Base-by-base conservation (phyloP, 2,888 invertebrate species). In the Andrena fulva region DNA sequence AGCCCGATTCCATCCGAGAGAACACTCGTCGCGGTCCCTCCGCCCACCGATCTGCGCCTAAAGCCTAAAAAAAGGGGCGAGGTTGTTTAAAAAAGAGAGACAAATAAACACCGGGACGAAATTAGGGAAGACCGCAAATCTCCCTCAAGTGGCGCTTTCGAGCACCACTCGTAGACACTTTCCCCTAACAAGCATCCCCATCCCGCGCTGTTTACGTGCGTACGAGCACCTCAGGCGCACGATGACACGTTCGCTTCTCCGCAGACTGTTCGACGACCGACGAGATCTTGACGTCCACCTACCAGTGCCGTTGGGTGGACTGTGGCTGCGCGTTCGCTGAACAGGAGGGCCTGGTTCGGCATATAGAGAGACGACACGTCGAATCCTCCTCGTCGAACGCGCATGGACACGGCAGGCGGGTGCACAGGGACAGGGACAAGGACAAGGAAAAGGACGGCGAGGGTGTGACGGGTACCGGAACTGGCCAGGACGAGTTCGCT, bases 341-440 rank as follows among this genome's bases (percentile, higher is more conserved):
- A 86, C 98, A 98, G 92, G 96, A 95, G 71, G 96, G 96, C 7
- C 95, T 99, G 82, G 98, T 98, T 1, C 96, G 96, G 76, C 98
- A 98, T 90, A 98, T 98, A 69, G 98, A 98, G 91, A 96, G 97
- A 90, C 95, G 96, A 60, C 99, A 99, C 93, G 98, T 99, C 54
- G 98, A 99, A 50, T 93, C 93, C 0, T 92, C 93, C 0, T 90
- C 93, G 2, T 87, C 90, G 29, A 88, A 88, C 77, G 73, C 84
- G 10, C 93, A 93, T 42, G 91, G 92, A n/a, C 89, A 90, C 27
- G 85, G 91, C 7, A 86, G 90, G 29, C 86, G 91, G 42, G 84
- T 89, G 0, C 92, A 92, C 20, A 88, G 89, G 52, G 89, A 92
- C 29, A 89, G 91, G 10, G 90, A 91, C 56, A 89, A 76, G 71